Conservation (phyloP, 1,140 invertebrate species). For the Apis mellifera region DNA sequence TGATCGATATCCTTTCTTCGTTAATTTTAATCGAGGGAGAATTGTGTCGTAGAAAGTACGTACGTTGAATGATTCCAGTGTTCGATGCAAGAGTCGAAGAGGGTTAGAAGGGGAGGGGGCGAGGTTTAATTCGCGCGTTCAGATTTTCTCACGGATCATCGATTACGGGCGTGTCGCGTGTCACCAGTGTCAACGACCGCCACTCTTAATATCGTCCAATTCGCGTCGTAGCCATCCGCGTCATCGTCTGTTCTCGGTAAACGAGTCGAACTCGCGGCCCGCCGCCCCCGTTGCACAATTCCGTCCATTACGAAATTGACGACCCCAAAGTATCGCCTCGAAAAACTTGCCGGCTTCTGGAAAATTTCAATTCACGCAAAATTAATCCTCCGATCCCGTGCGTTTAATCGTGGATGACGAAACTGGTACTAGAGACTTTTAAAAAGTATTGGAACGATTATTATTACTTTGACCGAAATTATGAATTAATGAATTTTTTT, state of each 20-base stretch:
- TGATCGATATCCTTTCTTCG: too few species aligned
- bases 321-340: too few species aligned
- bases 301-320: conserved; percentile 17
- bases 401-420: too few species aligned
- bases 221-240: conserved; percentile 31
- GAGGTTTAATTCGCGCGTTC: conserved; percentile 21
- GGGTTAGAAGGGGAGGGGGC: background rate
- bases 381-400: too few species aligned
- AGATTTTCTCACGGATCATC: conserved; percentile 62
- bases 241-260: conserved; percentile 52
- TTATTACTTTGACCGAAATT: too few species aligned
- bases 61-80: too few species aligned
- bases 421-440: too few species aligned
- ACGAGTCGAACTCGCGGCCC: background rate
- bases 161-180: conserved; percentile 53
- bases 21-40: too few species aligned
- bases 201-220: conserved; percentile 65
- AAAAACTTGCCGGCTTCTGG: background rate
- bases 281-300: background rate
- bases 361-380: background rate
- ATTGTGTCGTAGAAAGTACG: too few species aligned
- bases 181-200: conserved; percentile 68
- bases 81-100: background rate
- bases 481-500: too few species aligned
- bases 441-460: too few species aligned